Conservation (phyloP, 2,113 vertebrate genomes). For the Cephalopterus ornatus region DNA sequence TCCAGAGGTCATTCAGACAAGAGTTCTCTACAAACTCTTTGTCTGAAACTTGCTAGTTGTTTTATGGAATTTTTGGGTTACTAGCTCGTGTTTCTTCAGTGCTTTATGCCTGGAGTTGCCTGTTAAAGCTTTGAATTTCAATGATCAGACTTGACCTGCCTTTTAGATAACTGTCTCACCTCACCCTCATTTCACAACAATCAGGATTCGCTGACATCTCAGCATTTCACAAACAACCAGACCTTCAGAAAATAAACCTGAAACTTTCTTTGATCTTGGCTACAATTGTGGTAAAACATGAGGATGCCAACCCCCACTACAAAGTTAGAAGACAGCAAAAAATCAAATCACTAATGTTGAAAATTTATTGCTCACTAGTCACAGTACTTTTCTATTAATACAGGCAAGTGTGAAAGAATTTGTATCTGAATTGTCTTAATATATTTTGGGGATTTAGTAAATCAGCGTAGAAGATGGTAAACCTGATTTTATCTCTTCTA, state of each 20-base stretch:
- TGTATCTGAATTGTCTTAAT: background rate
- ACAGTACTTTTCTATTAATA: background rate
- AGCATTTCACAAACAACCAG: background rate
- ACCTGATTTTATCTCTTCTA: background rate
- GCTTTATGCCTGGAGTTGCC: background rate
- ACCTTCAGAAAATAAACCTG: background rate
- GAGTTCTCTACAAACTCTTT: background rate
- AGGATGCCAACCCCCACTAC: background rate
- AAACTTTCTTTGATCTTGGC: background rate
- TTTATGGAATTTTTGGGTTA: background rate
- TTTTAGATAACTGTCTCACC: background rate
- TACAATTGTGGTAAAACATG: background rate
- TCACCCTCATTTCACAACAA: background rate
- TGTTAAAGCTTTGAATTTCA: background rate
- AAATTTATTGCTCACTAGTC: background rate
- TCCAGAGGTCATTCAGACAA: background rate
- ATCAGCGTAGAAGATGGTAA: background rate
- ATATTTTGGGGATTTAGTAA: background rate
- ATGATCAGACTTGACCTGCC: background rate
- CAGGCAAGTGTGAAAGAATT: background rate
- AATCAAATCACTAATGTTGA: fast-evolving
- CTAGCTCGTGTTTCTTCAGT: background rate
- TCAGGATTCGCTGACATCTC: background rate
- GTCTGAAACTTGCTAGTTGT: background rate
- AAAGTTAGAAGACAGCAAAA: background rate